phyloP scores from a whole-genome alignment of 2,113 vertebrate species.

The Sialia sialis region DNA sequence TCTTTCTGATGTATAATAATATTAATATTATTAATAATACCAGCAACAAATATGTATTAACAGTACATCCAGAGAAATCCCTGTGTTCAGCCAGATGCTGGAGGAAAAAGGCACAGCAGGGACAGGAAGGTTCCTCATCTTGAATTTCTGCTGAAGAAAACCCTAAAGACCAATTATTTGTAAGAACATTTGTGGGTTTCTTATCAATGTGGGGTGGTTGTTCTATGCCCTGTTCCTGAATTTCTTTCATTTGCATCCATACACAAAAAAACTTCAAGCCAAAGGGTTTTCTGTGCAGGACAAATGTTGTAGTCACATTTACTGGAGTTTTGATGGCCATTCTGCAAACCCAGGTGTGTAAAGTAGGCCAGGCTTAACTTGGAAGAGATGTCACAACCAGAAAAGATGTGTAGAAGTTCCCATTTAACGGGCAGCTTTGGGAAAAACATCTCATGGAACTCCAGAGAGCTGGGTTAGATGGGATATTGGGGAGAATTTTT shows the following conservation, averaged over 20 bases:
- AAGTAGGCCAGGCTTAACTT: background rate
- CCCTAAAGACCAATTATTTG: background rate
- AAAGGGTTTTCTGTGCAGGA: background rate
- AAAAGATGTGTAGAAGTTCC: rapidly evolving
- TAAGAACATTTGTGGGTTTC: background rate
- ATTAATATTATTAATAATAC: background rate
- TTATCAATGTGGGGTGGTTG: background rate
- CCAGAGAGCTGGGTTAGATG: rapidly evolving
- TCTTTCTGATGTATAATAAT: background rate
- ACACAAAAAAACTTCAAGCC: background rate
- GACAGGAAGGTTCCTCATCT: background rate
- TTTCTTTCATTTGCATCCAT: background rate
- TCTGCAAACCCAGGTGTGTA: background rate
- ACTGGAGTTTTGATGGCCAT: background rate
- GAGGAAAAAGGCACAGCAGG: background rate
- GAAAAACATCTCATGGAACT: background rate
- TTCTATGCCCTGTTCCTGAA: background rate
- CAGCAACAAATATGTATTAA: background rate
- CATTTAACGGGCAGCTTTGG: too few species aligned
- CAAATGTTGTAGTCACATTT: rapidly evolving
- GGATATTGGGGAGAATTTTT: background rate
- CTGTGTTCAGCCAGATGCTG: background rate
- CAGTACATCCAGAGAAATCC: background rate
- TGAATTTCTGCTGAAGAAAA: background rate
- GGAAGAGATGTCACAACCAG: background rate